These are phyloP conservation scores for Luperina testacea DNA, from an alignment of 2,888 invertebrate species.

Conservation along the genomic window DNA sequence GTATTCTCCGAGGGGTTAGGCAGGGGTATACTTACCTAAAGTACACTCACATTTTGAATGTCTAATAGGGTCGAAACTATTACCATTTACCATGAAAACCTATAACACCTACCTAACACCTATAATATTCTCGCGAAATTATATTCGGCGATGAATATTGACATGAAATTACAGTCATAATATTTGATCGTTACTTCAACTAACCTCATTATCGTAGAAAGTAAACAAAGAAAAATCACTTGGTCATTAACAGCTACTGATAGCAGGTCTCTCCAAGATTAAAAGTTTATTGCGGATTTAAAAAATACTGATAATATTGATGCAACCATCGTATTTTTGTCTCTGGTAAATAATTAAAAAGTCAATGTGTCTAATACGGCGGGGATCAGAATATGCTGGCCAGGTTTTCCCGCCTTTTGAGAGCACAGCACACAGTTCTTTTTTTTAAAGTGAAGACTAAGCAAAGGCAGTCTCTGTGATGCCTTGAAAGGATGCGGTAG, in stretches of 20 bases:
- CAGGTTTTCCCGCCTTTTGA: conserved; percentile 63
- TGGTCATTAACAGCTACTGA: conserved; percentile 76
- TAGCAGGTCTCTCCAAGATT: conserved; percentile 77
- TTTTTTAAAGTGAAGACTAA: conserved; percentile 46
- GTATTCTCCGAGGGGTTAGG: neutral
- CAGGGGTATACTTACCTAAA: neutral
- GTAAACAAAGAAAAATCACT: conserved; percentile 78
- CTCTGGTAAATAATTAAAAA: conserved; percentile 51
- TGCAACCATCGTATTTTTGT: conserved; percentile 62
- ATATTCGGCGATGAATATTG: neutral
- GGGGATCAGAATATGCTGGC: conserved; percentile 65
- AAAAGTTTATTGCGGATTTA: conserved; percentile 81
- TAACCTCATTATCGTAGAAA: conserved; percentile 65
- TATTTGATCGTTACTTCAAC: conserved; percentile 38
- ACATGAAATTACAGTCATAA: conserved; percentile 4
- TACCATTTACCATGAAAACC: too few species aligned
- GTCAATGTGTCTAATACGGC: conserved; percentile 32
- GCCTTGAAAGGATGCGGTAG: conserved; percentile 54
- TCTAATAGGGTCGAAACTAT: neutral
- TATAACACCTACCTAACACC: too few species aligned
- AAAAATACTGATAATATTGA: conserved; percentile 65
- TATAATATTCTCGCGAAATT: neutral
- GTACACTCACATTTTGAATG: neutral
- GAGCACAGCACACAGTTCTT: conserved; percentile 60
- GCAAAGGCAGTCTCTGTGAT: conserved; percentile 62